Conservation (phyloP, 2,888 invertebrate species). For the Tenthredo livida region DNA sequence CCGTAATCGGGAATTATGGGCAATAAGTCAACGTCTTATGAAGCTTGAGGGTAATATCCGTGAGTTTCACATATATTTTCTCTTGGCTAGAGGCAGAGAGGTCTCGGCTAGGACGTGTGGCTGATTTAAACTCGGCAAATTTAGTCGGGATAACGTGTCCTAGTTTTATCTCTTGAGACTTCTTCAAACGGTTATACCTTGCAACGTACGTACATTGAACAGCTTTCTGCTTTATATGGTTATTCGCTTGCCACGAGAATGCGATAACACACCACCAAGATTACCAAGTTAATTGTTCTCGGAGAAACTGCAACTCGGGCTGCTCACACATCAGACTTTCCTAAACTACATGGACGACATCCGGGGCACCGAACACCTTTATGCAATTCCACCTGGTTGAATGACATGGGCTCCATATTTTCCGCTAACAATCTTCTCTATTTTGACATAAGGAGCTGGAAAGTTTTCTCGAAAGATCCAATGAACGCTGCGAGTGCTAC, state of each 20-base stretch:
- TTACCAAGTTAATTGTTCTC: conserved; percentile 25
- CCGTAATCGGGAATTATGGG: conserved; percentile 42
- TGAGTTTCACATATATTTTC: conserved; percentile 31
- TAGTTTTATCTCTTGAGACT: conserved; percentile 21
- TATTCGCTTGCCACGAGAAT: neutral
- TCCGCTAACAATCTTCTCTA: neutral
- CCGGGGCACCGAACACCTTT: neutral
- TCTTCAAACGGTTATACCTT: neutral
- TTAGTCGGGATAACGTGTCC: neutral
- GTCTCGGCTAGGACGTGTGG: neutral
- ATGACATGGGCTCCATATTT: neutral
- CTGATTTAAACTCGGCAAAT: conserved; percentile 9
- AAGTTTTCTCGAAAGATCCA: conserved; percentile 19
- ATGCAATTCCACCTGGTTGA: too few species aligned
- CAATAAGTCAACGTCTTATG: conserved; percentile 42
- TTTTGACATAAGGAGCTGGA: neutral
- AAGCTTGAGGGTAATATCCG: conserved; percentile 33
- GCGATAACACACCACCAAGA: neutral
- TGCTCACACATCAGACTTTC: neutral
- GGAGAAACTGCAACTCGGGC: neutral
- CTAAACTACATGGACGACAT: neutral
- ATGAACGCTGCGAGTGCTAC: neutral
- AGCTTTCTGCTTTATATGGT: conserved; percentile 6
- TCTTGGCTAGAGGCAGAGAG: neutral
- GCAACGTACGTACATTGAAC: neutral